Evolutionary conservation across 2,113 vertebrate genomes (phyloP).

Genomic region (Ameiurus melas): DNA sequence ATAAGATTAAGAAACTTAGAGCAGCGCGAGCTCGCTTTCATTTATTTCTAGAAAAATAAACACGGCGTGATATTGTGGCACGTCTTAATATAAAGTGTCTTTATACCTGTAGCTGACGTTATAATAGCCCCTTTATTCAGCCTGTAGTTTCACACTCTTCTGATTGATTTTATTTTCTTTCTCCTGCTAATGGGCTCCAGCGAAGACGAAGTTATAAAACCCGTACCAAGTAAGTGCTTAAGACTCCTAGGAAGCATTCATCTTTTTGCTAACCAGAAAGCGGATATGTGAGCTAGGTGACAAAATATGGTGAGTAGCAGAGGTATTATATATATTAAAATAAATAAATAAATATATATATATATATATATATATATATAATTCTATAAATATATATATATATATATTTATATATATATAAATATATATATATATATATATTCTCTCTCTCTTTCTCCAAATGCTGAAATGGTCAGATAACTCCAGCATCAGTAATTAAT

Average conservation of each 20-base stretch:
- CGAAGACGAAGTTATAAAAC: not conserved
- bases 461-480: not conserved
- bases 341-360: too few species aligned
- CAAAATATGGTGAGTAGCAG: not conserved
- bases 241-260: not conserved
- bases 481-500: too few species aligned
- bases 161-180: slow-evolving; percentile 4
- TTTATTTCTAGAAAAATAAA: not conserved
- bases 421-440: too few species aligned
- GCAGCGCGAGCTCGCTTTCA: not conserved
- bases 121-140: slow-evolving; percentile 4
- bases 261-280: not conserved
- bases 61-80: not conserved
- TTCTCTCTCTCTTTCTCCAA: too few species aligned
- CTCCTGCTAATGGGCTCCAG: not conserved
- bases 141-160: not conserved
- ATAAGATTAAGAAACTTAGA: not conserved
- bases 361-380: too few species aligned
- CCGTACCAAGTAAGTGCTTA: not conserved
- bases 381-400: too few species aligned
- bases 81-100: not conserved
- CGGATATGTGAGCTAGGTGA: not conserved
- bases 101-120: not conserved
- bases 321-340: too few species aligned
- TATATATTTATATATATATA: too few species aligned